Base-by-base conservation (phyloP, 2,888 invertebrate species). In the Pandemis heparana region DNA sequence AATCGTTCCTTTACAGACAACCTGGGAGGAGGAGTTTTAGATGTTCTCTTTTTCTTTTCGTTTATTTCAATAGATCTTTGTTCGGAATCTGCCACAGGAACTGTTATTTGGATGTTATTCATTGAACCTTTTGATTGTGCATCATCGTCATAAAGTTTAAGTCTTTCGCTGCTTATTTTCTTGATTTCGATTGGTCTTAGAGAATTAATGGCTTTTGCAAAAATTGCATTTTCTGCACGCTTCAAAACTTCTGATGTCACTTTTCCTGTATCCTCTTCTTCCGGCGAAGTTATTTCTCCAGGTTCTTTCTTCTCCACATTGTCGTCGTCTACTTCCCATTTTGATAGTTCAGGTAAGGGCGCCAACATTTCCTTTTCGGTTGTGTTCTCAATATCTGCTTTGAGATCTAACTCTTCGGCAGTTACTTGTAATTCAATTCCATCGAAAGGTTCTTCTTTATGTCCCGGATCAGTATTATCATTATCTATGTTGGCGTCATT, bases 201-300 rank as follows among this genome's bases (percentile, higher is more conserved):
- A 0, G 97, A 97, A 83, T 97, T 97, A 60, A 97, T 97, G 0
- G 97, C 97, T 88, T 98, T 98, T 59, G 98, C 97, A 87, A 98
- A 97, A 80, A 98, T 97, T 0, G 97, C 98, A 87, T 98, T 98
- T 92, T 98, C 98, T 1, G 98, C 98, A 78, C 98, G 95, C 85
- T 98, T 98, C 66, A 98, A 93, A 5, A 98, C 98, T 89, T 98
- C 98, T 23, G 97, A 97, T 0, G 98, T 98, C 0, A 97, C 96
- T 91, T 97, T 97, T 71, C 95, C 95, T 8, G 94, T 91, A 79
- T 95, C 95, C 79, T 95, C 95, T 83, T 91, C 90, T 64, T 93
- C 92, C 0, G 92, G 94, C 48, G 91, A 90, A 16, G 91, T 88
- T 38, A 94, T 90, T 81, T 95, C 95, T 18, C 95, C 95, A 0